phyloP scores from a whole-genome alignment of 2,113 vertebrate genomes.

The Eublepharis macularius region DNA sequence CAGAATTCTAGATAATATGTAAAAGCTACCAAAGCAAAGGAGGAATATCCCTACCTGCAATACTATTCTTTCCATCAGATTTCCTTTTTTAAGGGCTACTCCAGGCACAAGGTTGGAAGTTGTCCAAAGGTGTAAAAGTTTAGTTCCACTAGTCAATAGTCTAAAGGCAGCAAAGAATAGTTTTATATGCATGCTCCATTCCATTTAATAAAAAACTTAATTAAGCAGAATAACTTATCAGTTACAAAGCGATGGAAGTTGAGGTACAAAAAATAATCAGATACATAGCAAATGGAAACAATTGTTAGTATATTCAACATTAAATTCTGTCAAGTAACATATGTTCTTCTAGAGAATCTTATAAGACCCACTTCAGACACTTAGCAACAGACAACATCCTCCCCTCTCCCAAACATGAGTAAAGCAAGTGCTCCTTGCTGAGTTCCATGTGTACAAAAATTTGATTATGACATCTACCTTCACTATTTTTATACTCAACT shows the following conservation, averaged over 20 bases:
- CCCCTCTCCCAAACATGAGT: not conserved
- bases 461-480: not conserved
- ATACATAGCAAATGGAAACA: not conserved
- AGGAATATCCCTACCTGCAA: constrained; percentile 83
- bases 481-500: not conserved
- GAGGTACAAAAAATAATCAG: not conserved
- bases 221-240: not conserved
- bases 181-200: not conserved
- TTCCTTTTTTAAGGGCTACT: constrained; percentile 74
- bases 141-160: constrained; percentile 85
- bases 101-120: constrained; percentile 68
- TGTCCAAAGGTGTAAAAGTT: constrained; percentile 89
- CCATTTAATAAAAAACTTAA: not conserved
- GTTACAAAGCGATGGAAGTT: not conserved
- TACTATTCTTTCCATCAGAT: constrained; percentile 82
- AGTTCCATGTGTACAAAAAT: not conserved
- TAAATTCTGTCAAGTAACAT: not conserved
- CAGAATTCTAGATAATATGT: not conserved
- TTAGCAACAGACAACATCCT: not conserved
- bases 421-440: not conserved
- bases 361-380: not conserved
- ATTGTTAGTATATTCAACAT: not conserved
- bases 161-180: constrained; percentile 65
- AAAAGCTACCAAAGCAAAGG: not conserved
- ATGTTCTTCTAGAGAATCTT: not conserved